Percentiles rank a stretch among this genome's conserved stretches.
Evolutionary conservation across 2,888 invertebrate species (phyloP).

Genomic region (Stenurella melanura): DNA sequence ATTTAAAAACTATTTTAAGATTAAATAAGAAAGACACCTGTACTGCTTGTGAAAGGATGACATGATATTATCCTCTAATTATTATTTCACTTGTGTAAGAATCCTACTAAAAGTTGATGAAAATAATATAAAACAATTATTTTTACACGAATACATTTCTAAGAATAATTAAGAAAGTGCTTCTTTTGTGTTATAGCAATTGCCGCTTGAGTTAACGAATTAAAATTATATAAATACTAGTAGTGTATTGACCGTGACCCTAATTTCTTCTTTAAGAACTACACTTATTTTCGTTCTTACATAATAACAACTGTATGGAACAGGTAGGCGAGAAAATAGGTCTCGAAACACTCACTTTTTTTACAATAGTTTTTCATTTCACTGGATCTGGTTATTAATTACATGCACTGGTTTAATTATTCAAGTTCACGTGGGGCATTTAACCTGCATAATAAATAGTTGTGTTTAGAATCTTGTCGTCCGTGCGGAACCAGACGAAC

Average conservation of each 20-base stretch:
- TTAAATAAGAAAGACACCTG: no score
- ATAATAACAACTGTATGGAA: conserved; percentile 35
- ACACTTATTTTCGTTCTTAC: conserved; percentile 33
- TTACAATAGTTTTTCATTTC: conserved; percentile 14
- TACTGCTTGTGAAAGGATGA: no score
- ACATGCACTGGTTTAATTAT: conserved; percentile 33
- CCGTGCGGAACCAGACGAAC: neutral
- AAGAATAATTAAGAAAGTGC: no score
- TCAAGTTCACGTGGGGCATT: conserved; percentile 31
- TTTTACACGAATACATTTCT: no score
- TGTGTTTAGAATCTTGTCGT: neutral
- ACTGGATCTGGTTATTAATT: conserved; percentile 7
- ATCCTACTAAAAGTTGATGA: no score
- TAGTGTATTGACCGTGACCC: conserved; percentile 32
- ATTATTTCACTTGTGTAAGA: no score
- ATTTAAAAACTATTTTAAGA: no score
- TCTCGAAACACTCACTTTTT: conserved; percentile 37
- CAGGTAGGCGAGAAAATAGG: conserved; percentile 40
- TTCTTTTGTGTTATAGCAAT: neutral
- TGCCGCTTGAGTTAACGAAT: conserved; percentile 9
- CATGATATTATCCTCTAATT: no score
- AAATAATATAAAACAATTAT: no score
- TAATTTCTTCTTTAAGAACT: conserved; percentile 28
- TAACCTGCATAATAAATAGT: conserved; percentile 16
- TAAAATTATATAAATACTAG: conserved; percentile 16